These are phyloP conservation scores for Dryobota labecula DNA, from an alignment of 2,888 invertebrate genomes.

Conservation along the genomic window DNA sequence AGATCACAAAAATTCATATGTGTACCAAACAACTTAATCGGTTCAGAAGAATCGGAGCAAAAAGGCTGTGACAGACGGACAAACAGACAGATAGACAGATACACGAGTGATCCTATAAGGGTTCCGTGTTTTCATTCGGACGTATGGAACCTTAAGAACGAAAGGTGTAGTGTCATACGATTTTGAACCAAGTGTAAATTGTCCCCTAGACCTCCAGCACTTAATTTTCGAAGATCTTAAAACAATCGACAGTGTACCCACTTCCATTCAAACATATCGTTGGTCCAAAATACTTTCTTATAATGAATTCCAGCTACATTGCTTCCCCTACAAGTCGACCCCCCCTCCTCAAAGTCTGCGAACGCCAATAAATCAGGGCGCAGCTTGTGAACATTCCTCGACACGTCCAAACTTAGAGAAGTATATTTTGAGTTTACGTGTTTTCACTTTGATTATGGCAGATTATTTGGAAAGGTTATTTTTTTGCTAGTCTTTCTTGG, in stretches of 20 bases:
- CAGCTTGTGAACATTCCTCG: slow-evolving; percentile 71
- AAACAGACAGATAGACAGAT: too few relatives aligned
- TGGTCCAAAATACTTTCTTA: slow-evolving; percentile 54
- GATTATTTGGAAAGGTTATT: slow-evolving; percentile 37
- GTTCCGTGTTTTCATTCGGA: too few relatives aligned
- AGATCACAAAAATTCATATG: too few relatives aligned
- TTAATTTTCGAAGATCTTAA: neutral
- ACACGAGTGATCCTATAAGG: too few relatives aligned
- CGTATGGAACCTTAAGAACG: too few relatives aligned
- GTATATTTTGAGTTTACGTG: slow-evolving; percentile 70
- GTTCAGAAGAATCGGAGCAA: too few relatives aligned
- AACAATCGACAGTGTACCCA: neutral
- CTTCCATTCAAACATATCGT: slow-evolving; percentile 36
- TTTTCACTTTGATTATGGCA: slow-evolving; percentile 59
- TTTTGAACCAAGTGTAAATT: neutral
- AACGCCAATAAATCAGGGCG: slow-evolving; percentile 70
- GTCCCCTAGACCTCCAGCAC: too few relatives aligned
- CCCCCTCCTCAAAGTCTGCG: slow-evolving; percentile 38
- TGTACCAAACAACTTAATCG: too few relatives aligned
- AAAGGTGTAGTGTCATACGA: neutral
- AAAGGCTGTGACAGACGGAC: too few relatives aligned
- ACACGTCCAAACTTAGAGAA: slow-evolving; percentile 70
- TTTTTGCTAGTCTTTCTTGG: slow-evolving; percentile 9
- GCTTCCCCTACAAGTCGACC: slow-evolving; percentile 23
- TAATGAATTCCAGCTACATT: slow-evolving; percentile 57